Evolutionary conservation across 2,797 vertebrate species (phyloP).

Genomic region (Oryzias dopingdopingensis): DNA sequence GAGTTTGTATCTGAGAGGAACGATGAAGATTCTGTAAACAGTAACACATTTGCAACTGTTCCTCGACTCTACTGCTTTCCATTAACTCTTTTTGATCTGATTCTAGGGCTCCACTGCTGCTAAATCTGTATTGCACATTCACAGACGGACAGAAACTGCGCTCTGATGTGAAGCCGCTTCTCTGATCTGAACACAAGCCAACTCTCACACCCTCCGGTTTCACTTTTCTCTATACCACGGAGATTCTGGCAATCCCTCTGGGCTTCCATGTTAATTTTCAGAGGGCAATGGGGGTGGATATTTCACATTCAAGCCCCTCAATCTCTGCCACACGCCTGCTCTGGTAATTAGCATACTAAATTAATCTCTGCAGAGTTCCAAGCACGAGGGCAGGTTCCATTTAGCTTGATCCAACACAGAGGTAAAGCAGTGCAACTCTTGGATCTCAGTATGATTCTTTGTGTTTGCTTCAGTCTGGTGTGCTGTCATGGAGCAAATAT

Average conservation of each 20-base stretch:
- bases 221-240: conserved; percentile 58
- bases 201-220: conserved; percentile 57
- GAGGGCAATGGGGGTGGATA: conserved; percentile 72
- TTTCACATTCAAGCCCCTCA: conserved; percentile 72
- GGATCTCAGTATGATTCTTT: conserved; percentile 39
- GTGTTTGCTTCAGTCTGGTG: conserved; percentile 25
- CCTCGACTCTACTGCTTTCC: conserved; percentile 27
- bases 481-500: conserved; percentile 24
- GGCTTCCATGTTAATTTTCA: conserved; percentile 74
- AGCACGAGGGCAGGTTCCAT: conserved; percentile 71
- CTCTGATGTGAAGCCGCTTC: conserved; percentile 34
- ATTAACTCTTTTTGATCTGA: conserved; percentile 49
- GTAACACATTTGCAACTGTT: conserved; percentile 27
- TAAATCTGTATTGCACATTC: conserved; percentile 32
- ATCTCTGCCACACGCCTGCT: conserved; percentile 70
- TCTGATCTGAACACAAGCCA: conserved; percentile 31
- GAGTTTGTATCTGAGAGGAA: conserved; percentile 12
- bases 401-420: conserved; percentile 62
- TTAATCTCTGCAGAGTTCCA: conserved; percentile 74
- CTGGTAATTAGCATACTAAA: conserved; percentile 78
- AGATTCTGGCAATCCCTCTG: conserved; percentile 70
- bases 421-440: conserved; percentile 45
- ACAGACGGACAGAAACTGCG: conserved; percentile 11
- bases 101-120: conserved; percentile 10
- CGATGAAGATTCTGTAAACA: conserved; percentile 1